phyloP scores from a whole-genome alignment of 2,113 vertebrate species.

The Vidua macroura region DNA sequence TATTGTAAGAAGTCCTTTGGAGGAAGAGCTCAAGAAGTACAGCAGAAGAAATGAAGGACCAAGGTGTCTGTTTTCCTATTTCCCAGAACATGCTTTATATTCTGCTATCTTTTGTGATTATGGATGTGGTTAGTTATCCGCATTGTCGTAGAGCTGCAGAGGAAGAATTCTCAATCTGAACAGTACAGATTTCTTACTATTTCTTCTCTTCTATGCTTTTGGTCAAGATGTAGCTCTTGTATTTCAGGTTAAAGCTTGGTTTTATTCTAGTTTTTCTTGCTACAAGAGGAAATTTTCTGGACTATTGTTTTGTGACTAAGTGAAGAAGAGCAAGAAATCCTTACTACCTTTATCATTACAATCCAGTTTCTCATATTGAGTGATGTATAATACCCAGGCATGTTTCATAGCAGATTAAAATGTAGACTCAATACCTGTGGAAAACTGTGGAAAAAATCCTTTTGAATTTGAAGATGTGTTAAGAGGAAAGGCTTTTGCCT shows the following conservation, averaged over 20 bases:
- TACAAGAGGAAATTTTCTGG: neutral
- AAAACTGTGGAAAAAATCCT: neutral
- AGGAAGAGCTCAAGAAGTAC: neutral
- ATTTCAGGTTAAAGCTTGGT: neutral
- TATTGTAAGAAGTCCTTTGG: neutral
- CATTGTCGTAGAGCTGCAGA: neutral
- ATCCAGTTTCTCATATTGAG: neutral
- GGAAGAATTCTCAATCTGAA: neutral
- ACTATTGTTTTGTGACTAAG: neutral
- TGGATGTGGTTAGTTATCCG: neutral
- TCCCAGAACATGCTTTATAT: neutral
- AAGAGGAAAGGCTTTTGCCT: neutral
- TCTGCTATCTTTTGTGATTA: neutral
- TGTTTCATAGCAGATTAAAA: neutral
- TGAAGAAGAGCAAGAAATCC: neutral
- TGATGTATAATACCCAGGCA: neutral
- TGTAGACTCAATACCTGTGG: neutral
- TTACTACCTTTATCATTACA: neutral
- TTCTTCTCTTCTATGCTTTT: neutral
- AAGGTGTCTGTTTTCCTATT: neutral
- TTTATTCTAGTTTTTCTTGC: neutral
- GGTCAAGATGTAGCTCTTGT: neutral
- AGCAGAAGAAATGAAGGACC: neutral
- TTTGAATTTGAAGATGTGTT: neutral
- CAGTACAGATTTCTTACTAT: neutral